Evolutionary conservation across 2,113 vertebrate species (phyloP).

Genomic region (Oreamnos americanus): DNA sequence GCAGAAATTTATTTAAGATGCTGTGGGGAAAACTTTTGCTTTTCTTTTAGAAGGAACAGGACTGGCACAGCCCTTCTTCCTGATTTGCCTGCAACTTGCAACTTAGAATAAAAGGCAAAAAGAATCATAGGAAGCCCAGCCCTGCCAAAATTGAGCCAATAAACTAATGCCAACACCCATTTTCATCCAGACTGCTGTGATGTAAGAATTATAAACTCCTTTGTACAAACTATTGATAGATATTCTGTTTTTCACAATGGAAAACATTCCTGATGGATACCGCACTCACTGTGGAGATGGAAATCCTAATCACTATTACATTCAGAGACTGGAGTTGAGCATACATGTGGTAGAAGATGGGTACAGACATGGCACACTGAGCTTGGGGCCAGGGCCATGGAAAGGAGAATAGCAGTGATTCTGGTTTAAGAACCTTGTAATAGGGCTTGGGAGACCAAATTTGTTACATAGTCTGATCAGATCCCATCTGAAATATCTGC

Average conservation of each 20-base stretch:
- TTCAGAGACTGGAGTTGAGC: not conserved
- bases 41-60: conserved; percentile 11
- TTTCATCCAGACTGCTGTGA: not conserved
- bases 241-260: not conserved
- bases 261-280: not conserved
- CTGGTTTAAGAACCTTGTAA: not conserved
- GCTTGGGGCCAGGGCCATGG: not conserved
- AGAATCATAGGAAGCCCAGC: not conserved
- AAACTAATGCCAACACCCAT: not conserved
- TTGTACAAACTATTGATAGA: not conserved
- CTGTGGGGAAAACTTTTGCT: not conserved
- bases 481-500: not conserved
- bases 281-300: not conserved
- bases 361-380: not conserved
- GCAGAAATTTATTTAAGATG: not conserved
- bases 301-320: not conserved
- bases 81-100: not conserved
- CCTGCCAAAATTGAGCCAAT: not conserved
- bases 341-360: not conserved
- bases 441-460: not conserved
- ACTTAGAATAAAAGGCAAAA: not conserved
- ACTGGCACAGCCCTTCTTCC: not conserved
- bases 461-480: not conserved
- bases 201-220: not conserved
- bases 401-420: not conserved